Percentiles rank a stretch among this genome's conserved stretches.
These are phyloP conservation scores for Sepiola atlantica DNA, from an alignment of 2,888 invertebrate genomes.

Conservation along the genomic window DNA sequence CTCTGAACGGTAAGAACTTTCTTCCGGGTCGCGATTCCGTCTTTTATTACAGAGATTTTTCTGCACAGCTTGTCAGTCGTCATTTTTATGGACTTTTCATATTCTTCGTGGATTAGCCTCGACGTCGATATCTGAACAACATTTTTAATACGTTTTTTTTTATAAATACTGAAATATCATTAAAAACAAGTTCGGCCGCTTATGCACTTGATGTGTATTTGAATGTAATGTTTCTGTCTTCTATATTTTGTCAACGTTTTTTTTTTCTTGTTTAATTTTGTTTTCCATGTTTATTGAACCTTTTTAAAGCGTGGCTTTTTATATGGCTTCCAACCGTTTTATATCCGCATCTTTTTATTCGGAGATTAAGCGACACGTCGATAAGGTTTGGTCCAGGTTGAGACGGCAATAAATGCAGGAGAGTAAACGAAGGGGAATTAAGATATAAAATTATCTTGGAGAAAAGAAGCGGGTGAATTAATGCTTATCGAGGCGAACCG, in stretches of 20 bases:
- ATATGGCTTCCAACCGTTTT: background rate
- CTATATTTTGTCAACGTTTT: background rate
- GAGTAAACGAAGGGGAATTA: background rate
- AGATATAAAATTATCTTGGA: background rate
- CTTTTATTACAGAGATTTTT: background rate
- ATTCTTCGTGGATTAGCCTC: background rate
- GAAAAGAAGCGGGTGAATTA: no score
- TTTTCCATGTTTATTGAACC: background rate
- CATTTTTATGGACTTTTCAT: background rate
- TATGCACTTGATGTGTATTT: background rate
- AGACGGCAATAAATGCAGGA: background rate
- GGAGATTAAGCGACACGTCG: background rate
- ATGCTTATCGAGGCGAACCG: no score
- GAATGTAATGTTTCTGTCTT: no score
- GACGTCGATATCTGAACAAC: background rate
- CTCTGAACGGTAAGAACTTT: background rate
- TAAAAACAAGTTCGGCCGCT: background rate
- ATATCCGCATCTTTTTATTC: background rate
- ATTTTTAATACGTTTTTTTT: background rate
- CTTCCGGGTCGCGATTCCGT: no score
- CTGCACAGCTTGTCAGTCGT: background rate
- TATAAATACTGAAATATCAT: background rate
- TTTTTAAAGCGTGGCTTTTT: background rate
- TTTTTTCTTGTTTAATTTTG: background rate
- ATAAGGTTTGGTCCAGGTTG: background rate